Evolutionary conservation across 2,888 invertebrate species (phyloP), one percentile per base, ranked within the genome.

Genomic region (Phengaris alcon): DNA sequence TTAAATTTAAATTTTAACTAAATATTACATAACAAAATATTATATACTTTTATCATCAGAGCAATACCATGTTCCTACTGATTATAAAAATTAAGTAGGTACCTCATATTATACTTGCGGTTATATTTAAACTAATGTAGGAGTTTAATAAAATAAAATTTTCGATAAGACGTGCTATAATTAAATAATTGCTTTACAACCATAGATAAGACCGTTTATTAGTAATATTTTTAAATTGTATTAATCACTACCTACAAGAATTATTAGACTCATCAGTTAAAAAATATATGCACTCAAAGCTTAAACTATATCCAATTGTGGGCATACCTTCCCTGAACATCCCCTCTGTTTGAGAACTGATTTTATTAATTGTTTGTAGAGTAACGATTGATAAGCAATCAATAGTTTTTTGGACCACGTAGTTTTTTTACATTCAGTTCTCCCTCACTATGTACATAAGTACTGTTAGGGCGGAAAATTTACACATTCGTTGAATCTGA

Each of bases 141-240:
- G 64, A 35, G 64, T 12, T 22, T 35, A 35, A 64, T 35, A 35
- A 44, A 64, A 64, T 12, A 12, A 44, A 64, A 59, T 5, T 44
- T 35, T 44, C 12, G 35, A 64, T 64, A 44, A 64, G 44, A 64
- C 2, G 12, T 52, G 70, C 70, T 70, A 51, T 70, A 70, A 51
- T 70, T 10, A 51, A 70, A 51, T 70, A 70, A 70, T 52, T 70
- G 15, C 48, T 70, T 70, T 22, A 70, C 7, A 70, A 52, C 52
- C 70, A 52, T 4, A n/a, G 69, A 69, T 69, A 48, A 69, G 48
- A 69, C 8, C 48, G 48, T 69, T 69, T 68, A 68, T 46, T 46
- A 68, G 44, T n/a, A 68, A 46, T 46, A 46, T 44, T 80, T 78
- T 76, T 9, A 35, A 64, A 12, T 35, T 44, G 64, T 64, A 59